Evolutionary conservation across 2,888 invertebrate genomes (phyloP), one percentile per base, ranked within the genome.

Genomic region (Andricus curvator): DNA sequence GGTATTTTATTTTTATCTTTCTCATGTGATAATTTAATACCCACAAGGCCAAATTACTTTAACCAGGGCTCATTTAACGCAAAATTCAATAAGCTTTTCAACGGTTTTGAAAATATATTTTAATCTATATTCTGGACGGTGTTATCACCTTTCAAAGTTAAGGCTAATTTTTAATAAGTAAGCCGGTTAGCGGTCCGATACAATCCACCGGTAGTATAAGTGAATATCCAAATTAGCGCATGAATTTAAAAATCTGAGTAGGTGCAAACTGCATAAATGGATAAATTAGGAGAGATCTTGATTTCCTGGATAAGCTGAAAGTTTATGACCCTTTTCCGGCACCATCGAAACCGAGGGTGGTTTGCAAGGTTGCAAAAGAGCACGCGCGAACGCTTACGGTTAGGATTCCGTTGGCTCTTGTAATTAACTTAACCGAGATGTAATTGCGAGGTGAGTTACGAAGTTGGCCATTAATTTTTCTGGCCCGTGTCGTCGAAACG

Each of bases 381-480:
- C 82, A 82, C 84, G 81, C 80, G 78, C 82, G 74, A 80, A 80
- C 68, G 80, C 80, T 84, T 25, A 44, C 41, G 62, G n/a, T 64
- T 64, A 68, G 78, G 76, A 80, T 76, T 76, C 76, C 64, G 65
- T 79, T 48, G 82, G 79, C 78, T 79, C 81, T 81, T 83, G 86
- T 88, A 89, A 89, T 88, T 86, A 86, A 88, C 83, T 88, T 88
- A 88, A 88, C 88, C 85, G 86, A 83, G 86, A 86, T 87, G 86
- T 84, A 87, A 90, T 90, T 89, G 84, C 83, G 76, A 82, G 82
- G 84, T 83, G 82, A 86, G 84, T 85, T 84, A 84, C 83, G 77
- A 82, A 82, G 81, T 82, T 78, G 82, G 81, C 82, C 86, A 85
- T 86, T 85, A 84, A 84, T 87, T 86, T 84, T 86, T 86, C 67